Percentiles rank a stretch among this genome's conserved stretches.
phyloP scores from a whole-genome alignment of 2,113 vertebrate species.

The Ammodramus savannarum region DNA sequence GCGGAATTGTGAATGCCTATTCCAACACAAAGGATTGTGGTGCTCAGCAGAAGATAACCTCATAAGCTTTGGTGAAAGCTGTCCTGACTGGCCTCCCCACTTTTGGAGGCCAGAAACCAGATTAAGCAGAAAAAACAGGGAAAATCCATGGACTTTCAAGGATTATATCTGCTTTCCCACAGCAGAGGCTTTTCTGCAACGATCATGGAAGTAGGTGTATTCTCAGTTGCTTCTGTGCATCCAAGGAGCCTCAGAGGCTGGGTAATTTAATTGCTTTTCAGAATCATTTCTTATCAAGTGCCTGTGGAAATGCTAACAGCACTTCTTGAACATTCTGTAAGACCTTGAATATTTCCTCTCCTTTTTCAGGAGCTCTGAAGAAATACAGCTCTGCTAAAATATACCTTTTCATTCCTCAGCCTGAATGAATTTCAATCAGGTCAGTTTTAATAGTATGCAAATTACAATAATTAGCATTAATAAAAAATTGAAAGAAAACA shows the following conservation, averaged over 20 bases:
- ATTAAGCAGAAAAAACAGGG: neutral
- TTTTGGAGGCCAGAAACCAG: neutral
- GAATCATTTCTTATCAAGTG: neutral
- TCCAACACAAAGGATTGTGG: neutral
- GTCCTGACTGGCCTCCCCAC: neutral
- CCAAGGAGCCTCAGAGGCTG: neutral
- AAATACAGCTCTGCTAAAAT: neutral
- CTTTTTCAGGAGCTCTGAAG: neutral
- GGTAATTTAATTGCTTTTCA: conserved; percentile 29
- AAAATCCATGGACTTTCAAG: neutral
- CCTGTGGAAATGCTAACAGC: neutral
- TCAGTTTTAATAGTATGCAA: conserved; percentile 26
- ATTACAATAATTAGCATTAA: conserved; percentile 34
- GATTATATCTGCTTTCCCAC: neutral
- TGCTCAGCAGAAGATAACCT: neutral
- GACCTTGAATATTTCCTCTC: neutral
- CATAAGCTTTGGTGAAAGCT: neutral
- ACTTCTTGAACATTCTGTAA: neutral
- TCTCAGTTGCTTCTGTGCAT: neutral
- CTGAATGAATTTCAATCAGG: conserved; percentile 19
- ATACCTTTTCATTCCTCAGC: neutral
- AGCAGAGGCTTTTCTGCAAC: neutral
- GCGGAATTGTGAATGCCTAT: accelerated
- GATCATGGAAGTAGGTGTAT: neutral
- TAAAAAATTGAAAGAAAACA: conserved; percentile 25